Evolutionary conservation across 2,797 vertebrate genomes (phyloP).

Genomic region (Stomatorhinus walkeri): DNA sequence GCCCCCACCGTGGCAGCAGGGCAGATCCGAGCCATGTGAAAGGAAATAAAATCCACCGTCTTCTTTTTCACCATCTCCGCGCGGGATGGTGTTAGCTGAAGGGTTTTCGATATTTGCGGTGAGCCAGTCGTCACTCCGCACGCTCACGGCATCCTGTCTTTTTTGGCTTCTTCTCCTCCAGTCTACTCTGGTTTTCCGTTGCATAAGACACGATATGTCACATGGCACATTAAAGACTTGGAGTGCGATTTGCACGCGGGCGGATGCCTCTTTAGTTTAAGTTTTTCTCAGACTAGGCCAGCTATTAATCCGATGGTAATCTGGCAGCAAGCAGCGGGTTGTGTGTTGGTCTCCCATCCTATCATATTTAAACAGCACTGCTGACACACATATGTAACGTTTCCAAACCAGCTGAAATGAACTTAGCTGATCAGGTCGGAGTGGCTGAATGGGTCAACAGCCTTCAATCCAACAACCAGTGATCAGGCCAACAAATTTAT

Average conservation of each 20-base stretch:
- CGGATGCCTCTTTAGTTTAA: background rate
- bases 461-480: background rate
- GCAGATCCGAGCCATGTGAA: background rate
- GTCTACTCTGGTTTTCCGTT: constrained; percentile 23
- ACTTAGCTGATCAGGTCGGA: background rate
- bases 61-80: background rate
- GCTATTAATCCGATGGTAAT: background rate
- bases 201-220: constrained; percentile 2
- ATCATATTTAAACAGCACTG: background rate
- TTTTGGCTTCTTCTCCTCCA: constrained; percentile 11
- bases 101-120: constrained; percentile 22
- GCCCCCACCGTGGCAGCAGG: background rate
- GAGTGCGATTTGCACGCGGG: background rate
- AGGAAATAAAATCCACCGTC: background rate
- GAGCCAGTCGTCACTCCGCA: constrained; percentile 28
- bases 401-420: background rate
- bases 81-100: constrained; percentile 3
- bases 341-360: background rate
- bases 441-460: background rate
- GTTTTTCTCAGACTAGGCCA: background rate
- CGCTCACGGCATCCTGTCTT: constrained; percentile 24
- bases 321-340: background rate
- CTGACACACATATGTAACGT: background rate
- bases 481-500: background rate
- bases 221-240: background rate